Base-by-base conservation (phyloP, 1,140 invertebrate genomes). In the Tetranychus urticae region DNA sequence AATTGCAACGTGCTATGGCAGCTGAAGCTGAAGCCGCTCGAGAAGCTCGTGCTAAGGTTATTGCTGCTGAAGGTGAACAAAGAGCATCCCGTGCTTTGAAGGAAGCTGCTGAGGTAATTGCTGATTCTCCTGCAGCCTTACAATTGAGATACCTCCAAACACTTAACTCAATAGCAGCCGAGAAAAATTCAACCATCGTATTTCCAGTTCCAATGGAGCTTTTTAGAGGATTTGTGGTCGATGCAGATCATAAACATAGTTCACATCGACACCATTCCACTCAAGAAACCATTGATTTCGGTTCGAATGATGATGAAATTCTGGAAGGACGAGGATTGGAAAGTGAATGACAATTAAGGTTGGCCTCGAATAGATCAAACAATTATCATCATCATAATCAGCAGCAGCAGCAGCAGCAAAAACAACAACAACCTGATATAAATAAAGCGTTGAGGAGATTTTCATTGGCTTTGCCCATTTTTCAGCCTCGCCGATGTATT, bases 171-270 rank as follows among this genome's bases (percentile, higher is more conserved):
- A 93, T 97, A 71, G 89, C 89, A 50, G 88, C 89, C 1, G 92
- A 97, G 77, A 96, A 94, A 76, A 96, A 94, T 72, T 94, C 91
- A 4, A 97, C 92, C 12, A 96, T 97, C 68, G 86, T 97, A 62
- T 97, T 97, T 74, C 92, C 91, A 34, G 77, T 64, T 47, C 63
- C 63, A 50, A 60, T 64, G 63, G 63, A 64, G 57, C 31, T 64
- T n/a, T 64, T 64, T 48, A 61, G 50, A 54, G 63, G 63, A 12
- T 56, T 56, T 10, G 31, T 50, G 39, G 50, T 52, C 23, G 5
- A n/a, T n/a, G 23, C n/a, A 8, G 31, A 52, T 52, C 50, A 52
- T 52, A 33, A 4, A 2, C 50, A 52, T 23, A 33, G 50, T 6
- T 33, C n/a, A 12, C 50, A 52, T 52, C n/a, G 31, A 23, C 50